Evolutionary conservation across 92 coral and sea anemone species (phyloP), one percentile per base, ranked within the genome.

Genomic region (Pocillopora grandis): DNA sequence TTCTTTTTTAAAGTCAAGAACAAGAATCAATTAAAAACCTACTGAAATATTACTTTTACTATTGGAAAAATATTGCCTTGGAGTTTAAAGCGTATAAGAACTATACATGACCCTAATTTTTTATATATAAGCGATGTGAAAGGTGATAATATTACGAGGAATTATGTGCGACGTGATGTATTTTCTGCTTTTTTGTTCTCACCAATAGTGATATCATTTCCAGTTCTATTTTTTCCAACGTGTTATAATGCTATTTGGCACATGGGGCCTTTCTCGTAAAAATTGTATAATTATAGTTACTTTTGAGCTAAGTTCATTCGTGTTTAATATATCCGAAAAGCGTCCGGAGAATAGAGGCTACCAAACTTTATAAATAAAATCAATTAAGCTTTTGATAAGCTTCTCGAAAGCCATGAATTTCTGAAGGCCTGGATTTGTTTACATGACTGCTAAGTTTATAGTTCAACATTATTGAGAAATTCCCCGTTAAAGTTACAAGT

Each of bases 371-470:
- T 27, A 27, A 1, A 27, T 27, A 61, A 35, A 35, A 57, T 20
- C 59, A 12, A 15, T 10, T 10, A 27, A 59, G 1, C 10, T 2
- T 31, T 48, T n/a, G 21, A n/a, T 2, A 9, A 76, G 79, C 52
- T 57, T 57, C 15, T 58, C n/a, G 9, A 58, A 56, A 55, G 10
- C 35, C 8, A 10, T 27, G n/a, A 13, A 71, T 58, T 60, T 37
- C 8, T 15, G 18, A 20, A 8, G 20, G 60, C 18, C 2, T 37
- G 10, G 56, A 14, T 31, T 10, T 81, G 68, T 58, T 71, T 71
- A 81, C 58, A 60, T 20, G 42, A 60, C 59, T 37, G 71, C 77
- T 81, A 59, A 81, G 78, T 60, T 81, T 81, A 70, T 36, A 70
- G 71, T 81, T 70, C 57, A 60, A 56, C 21, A 15, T 67, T 65